Evolutionary conservation across 2,797 vertebrate species (phyloP).

Genomic region (Setipinna tenuifilis): DNA sequence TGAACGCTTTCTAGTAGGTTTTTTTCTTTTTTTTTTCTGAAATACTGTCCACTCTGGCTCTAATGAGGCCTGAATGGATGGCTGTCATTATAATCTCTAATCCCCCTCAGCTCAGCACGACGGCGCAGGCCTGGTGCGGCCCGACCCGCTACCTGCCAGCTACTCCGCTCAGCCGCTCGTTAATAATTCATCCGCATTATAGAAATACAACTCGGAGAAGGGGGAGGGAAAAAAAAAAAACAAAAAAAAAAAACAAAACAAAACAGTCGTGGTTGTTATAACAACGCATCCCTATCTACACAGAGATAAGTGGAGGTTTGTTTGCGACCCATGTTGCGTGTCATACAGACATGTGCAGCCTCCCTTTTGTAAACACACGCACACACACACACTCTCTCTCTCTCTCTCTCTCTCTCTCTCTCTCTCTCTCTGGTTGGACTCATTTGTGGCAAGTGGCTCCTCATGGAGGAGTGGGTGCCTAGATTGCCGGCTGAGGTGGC

Average conservation of each 20-base stretch:
- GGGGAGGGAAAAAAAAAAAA: neutral
- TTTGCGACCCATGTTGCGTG: neutral
- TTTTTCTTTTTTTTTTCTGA: constrained; percentile 8
- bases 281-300: constrained; percentile 25
- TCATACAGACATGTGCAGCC: neutral
- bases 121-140: neutral
- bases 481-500: neutral
- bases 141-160: neutral
- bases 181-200: constrained; percentile 52
- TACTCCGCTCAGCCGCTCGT: constrained; percentile 35
- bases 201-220: constrained; percentile 41
- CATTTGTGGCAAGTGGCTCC: neutral
- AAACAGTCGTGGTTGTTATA: constrained; percentile 37
- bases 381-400: too few species aligned
- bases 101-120: constrained; percentile 3
- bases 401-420: too few species aligned
- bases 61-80: constrained; percentile 44
- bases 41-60: constrained; percentile 16
- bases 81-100: constrained; percentile 35
- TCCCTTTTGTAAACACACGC: neutral
- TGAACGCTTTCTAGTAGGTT: constrained; percentile 12
- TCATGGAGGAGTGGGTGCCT: neutral
- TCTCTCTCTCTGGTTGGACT: constrained; percentile 6
- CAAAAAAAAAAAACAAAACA: too few species aligned
- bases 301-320: neutral